Evolutionary conservation across 2,888 invertebrate genomes (phyloP), one percentile per base, ranked within the genome.

Genomic region (Villa cingulata): DNA sequence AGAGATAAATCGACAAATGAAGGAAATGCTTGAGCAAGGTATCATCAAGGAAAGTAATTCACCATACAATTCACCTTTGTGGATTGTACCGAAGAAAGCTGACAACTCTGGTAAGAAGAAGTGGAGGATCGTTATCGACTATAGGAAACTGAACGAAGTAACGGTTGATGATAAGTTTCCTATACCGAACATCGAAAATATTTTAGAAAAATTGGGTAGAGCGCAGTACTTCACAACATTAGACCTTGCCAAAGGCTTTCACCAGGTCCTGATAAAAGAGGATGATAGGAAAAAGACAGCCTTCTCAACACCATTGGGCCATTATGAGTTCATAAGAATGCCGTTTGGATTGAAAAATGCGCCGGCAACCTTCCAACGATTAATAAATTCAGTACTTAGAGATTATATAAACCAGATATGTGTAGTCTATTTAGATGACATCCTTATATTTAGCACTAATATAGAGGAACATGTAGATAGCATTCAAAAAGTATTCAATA

Each of bases 361-460:
- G 0, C 62, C 63, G 2, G 53, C 55, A 1, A 62, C 62, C 1
- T 66, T 66, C 48, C 61, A 62, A 50, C 20, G 64, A 7, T 37
- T 58, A 10, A 63, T 63, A 54, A 56, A 62, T 48, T 50, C 54
- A 37, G 54, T 59, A 2, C 46, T 66, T 4, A 43, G 18, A n/a
- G 48, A 51, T 36, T 51, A 23, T 17, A 36, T 43, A 10, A 37
- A 43, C 10, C 37, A 20, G 46, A 15, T 52, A 46, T 52, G 52
- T 16, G 46, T 54, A 9, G 54, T 57, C 0, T 62, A 59, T 51
- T 46, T 59, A 18, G 60, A 62, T 48, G 60, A 62, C 39, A 56
- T 59, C 9, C 44, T 62, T 16, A 43, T 51, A 46, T 55, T 46
- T 42, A 48, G 48, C 1, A 52, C 51, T 27, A 51, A 37, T 34